Conservation (phyloP, 2,888 invertebrate species). For the Acronicta alni region DNA sequence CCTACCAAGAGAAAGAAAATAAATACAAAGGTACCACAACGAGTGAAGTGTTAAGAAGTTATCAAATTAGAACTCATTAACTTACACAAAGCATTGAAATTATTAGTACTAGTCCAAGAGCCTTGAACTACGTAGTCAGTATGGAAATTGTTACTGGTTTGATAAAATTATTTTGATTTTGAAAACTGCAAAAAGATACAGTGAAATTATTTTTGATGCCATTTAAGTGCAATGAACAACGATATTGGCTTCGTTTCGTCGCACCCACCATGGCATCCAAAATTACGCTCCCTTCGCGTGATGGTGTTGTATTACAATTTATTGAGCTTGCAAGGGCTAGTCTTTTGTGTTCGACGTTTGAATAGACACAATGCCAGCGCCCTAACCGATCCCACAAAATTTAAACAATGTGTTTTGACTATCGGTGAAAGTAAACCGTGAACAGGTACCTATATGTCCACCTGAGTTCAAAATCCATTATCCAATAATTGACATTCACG, state of each 20-base stretch:
- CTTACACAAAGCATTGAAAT: slow-evolving; percentile 26
- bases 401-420: slow-evolving; percentile 70
- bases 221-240: slow-evolving; percentile 45
- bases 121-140: slow-evolving; percentile 9
- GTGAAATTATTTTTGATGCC: slow-evolving; percentile 3
- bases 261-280: slow-evolving; percentile 52
- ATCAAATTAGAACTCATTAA: slow-evolving; percentile 42
- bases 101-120: slow-evolving; percentile 6
- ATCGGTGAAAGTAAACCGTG: slow-evolving; percentile 62
- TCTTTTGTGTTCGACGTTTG: slow-evolving; percentile 73
- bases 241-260: slow-evolving; percentile 49
- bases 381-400: slow-evolving; percentile 74
- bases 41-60: slow-evolving; percentile 18
- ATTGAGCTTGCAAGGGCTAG: slow-evolving; percentile 67
- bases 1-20: slow-evolving; percentile 8
- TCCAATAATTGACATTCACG: slow-evolving; percentile 22
- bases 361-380: slow-evolving; percentile 72
- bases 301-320: slow-evolving; percentile 73
- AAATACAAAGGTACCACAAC: slow-evolving; percentile 1
- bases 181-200: no score
- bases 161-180: no score
- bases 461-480: slow-evolving; percentile 23
- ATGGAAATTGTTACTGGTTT: neutral
- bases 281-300: slow-evolving; percentile 72
- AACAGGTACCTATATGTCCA: slow-evolving; percentile 51